Evolutionary conservation across 2,888 invertebrate genomes (phyloP), one percentile per base, ranked within the genome.

Genomic region (Autographa gamma): DNA sequence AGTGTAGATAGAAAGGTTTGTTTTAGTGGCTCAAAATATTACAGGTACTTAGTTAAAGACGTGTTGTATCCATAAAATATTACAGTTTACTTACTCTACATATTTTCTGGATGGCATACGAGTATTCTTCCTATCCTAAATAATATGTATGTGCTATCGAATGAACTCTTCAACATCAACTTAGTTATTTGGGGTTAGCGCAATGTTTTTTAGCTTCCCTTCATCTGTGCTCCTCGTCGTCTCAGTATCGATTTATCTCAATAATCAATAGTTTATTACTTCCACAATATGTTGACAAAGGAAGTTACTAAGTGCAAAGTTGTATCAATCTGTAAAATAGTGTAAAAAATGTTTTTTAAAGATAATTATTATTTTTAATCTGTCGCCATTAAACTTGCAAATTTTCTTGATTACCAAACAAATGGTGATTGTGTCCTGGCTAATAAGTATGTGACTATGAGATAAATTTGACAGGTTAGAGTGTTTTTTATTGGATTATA

Each of bases 361-460:
- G 34, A 34, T 14, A 43, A 43, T 43, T 43, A 43, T 48, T 48
- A 48, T 48, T 48, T n/a, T 48, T 48, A 48, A 7, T 48, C 7
- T n/a, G 48, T 48, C 48, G 48, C 48, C 48, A 48, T 48, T 48
- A n/a, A 48, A 48, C 6, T 48, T 48, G 48, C 48, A 48, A 48
- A n/a, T 48, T 48, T 48, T n/a, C n/a, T 48, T 8, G n/a, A 48
- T 48, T 48, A 48, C 48, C 16, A 48, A 48, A n/a, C 48, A n/a
- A 48, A 48, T 48, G 48, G 8, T 48, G 48, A 48, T 48, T 48
- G 48, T 48, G 7, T 48, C 48, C 48, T 48, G 11, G 14, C 43
- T 16, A 43, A 43, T 14, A 16, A 43, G 3, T 5, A 14, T 18
- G 2, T 11, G 0, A 11, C 14, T 52, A 18, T 18, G n/a, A 54